These are phyloP conservation scores for Odiellus spinosus DNA, from an alignment of 2,888 invertebrate species.

Conservation along the genomic window DNA sequence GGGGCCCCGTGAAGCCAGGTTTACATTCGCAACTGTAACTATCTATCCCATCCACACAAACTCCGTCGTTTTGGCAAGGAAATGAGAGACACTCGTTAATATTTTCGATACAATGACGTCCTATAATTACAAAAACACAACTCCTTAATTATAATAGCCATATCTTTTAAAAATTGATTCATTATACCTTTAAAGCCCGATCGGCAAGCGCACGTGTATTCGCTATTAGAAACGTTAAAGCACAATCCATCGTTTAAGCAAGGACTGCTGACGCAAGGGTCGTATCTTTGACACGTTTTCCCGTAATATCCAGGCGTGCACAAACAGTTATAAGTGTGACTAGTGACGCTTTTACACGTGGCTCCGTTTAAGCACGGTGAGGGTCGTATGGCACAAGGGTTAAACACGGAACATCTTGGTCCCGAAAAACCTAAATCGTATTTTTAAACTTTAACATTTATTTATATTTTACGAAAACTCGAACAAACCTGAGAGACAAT, in stretches of 20 bases:
- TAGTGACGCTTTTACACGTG: slow-evolving; percentile 9
- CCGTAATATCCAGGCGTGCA: slow-evolving; percentile 24
- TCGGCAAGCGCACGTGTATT: slow-evolving; percentile 10
- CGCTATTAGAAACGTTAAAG: slow-evolving; percentile 18
- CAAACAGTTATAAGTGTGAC: slow-evolving; percentile 17
- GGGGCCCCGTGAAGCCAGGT: slow-evolving; percentile 12
- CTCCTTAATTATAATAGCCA: no score
- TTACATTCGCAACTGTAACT: slow-evolving; percentile 16
- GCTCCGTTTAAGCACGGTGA: slow-evolving; percentile 16
- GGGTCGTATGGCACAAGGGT: slow-evolving; percentile 12
- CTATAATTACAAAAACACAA: slow-evolving; percentile 4
- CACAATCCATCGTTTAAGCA: slow-evolving; percentile 26
- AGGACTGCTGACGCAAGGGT: slow-evolving; percentile 22
- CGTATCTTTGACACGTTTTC: slow-evolving; percentile 19
- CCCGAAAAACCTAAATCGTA: no score
- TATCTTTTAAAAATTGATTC: no score
- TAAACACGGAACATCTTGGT: slow-evolving; percentile 11
- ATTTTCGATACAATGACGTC: slow-evolving; percentile 13
- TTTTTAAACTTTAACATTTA: no score
- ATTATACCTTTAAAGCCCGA: slow-evolving; percentile 14
- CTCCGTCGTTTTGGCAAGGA: slow-evolving; percentile 14
- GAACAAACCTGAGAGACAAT: slow-evolving; percentile 11
- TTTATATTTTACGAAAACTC: no score
- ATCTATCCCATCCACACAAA: slow-evolving; percentile 9
- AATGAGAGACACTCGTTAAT: slow-evolving; percentile 12